phyloP scores from a whole-genome alignment of 1,140 invertebrate genomes.

The Pseudomyrmex pallidus region DNA sequence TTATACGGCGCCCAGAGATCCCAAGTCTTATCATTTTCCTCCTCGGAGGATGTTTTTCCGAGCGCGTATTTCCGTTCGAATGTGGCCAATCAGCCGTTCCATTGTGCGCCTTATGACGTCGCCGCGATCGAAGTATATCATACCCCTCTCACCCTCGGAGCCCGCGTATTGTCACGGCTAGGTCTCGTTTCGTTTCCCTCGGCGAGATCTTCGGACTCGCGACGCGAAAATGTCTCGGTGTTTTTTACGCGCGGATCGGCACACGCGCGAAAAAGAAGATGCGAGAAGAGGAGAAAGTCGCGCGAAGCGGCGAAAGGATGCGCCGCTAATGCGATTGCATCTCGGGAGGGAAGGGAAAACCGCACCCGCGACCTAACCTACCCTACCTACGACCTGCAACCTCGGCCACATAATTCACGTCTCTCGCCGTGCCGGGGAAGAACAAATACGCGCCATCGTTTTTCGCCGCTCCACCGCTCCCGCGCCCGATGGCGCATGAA shows the following conservation, averaged over 20 bases:
- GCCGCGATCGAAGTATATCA: neutral
- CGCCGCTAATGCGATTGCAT: constrained; percentile 40
- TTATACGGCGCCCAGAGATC: constrained; percentile 8
- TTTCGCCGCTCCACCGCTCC: constrained; percentile 32
- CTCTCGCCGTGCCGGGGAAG: constrained; percentile 2
- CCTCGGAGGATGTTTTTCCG: constrained; percentile 25
- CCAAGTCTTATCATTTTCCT: constrained; percentile 45
- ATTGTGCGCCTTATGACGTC: constrained; percentile 52
- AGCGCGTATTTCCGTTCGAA: constrained; percentile 50
- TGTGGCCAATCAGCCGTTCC: constrained; percentile 49
- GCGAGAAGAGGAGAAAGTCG: neutral
- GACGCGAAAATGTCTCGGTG: neutral
- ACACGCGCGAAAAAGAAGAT: neutral
- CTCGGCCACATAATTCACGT: constrained; percentile 48
- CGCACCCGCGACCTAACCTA: neutral
- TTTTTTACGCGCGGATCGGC: constrained; percentile 3
- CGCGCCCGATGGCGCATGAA: constrained; percentile 59
- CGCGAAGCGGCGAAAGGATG: neutral
- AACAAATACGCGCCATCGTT: constrained; percentile 56
- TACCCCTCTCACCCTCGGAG: no score
- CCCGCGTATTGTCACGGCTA: constrained; percentile 23
- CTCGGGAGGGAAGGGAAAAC: constrained; percentile 13
- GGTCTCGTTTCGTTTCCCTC: constrained; percentile 18
- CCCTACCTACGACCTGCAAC: constrained; percentile 1
- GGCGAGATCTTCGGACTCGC: neutral